These are phyloP conservation scores for Cosmopolites sordidus DNA, from an alignment of 2,888 invertebrate genomes.

Conservation along the genomic window DNA sequence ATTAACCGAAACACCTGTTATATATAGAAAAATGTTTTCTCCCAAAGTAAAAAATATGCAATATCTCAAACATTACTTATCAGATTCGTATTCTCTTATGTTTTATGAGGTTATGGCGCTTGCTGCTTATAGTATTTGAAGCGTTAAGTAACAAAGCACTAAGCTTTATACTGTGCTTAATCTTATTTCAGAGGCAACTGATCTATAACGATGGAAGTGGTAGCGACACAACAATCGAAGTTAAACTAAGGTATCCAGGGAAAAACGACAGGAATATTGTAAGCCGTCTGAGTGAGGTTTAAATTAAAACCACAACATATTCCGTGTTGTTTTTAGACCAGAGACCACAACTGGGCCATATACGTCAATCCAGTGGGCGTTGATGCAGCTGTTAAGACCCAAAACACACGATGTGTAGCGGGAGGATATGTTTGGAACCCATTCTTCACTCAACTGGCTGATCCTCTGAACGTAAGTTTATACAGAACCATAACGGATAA, in stretches of 20 bases:
- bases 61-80: no score
- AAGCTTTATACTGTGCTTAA: no score
- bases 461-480: constrained; percentile 79
- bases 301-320: background rate
- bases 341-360: constrained; percentile 83
- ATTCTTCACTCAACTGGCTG: constrained; percentile 82
- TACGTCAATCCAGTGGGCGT: constrained; percentile 89
- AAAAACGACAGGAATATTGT: constrained; percentile 77
- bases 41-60: no score
- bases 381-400: constrained; percentile 79
- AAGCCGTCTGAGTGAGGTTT: constrained; percentile 34
- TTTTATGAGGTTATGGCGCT: no score
- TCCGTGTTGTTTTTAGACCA: constrained; percentile 55
- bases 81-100: no score
- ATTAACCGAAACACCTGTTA: no score
- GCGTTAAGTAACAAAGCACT: no score
- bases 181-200: constrained; percentile 69
- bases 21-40: no score
- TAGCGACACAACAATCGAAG: constrained; percentile 87
- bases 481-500: background rate
- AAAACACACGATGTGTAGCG: constrained; percentile 79
- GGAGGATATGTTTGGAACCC: constrained; percentile 92
- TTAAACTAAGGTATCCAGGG: constrained; percentile 84
- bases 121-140: no score
- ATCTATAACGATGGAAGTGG: constrained; percentile 80